Evolutionary conservation across 2,797 vertebrate species (phyloP).

Genomic region (Coreius guichenoti): DNA sequence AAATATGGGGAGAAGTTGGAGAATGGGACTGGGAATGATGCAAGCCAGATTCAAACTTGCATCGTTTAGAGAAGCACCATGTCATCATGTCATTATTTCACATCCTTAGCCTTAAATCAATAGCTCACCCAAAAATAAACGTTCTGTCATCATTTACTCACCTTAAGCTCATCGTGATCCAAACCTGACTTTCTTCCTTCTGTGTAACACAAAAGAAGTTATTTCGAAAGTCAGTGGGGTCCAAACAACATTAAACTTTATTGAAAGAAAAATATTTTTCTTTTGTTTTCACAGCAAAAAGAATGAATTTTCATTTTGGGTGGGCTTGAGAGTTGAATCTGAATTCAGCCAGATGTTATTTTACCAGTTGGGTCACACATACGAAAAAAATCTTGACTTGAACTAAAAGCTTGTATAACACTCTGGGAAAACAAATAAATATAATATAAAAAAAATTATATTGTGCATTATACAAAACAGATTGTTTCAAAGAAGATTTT

Average conservation of each 20-base stretch:
- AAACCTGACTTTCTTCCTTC: neutral
- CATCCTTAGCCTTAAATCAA: neutral
- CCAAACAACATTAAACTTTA: neutral
- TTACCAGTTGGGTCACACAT: neutral
- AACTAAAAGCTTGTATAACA: slow-evolving; percentile 37
- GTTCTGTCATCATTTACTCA: neutral
- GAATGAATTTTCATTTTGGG: neutral
- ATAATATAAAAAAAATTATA: neutral
- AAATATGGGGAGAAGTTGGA: neutral
- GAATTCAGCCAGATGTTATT: slow-evolving; percentile 8
- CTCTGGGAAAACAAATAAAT: neutral
- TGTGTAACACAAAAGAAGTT: neutral
- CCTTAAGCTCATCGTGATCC: neutral
- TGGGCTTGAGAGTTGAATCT: slow-evolving; percentile 30
- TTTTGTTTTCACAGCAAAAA: neutral
- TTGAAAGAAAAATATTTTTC: neutral
- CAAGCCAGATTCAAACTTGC: neutral
- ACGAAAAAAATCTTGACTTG: slow-evolving; percentile 4
- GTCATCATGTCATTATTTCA: neutral
- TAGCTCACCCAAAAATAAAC: neutral
- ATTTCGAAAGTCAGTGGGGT: neutral
- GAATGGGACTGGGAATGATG: neutral
- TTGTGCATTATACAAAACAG: neutral
- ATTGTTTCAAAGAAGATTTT: neutral
- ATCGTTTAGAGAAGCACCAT: neutral